Percentiles rank a stretch among this genome's conserved stretches.
Evolutionary conservation across 2,888 invertebrate species (phyloP).

Genomic region (Empis livida): DNA sequence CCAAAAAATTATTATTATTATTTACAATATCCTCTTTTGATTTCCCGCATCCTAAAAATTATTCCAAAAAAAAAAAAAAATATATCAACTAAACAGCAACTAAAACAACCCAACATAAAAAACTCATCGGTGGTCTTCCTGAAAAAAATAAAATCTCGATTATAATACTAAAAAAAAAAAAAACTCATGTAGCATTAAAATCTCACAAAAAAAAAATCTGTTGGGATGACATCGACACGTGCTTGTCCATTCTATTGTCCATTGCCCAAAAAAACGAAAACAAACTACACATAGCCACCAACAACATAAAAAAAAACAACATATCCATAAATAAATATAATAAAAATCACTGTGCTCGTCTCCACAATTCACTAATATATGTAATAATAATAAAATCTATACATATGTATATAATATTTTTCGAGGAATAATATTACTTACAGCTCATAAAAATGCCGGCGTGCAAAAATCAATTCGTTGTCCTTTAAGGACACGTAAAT

Average conservation of each 20-base stretch:
- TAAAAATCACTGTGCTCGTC: constrained; percentile 3
- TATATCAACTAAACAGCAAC: too few relatives aligned
- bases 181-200: not conserved
- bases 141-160: too few relatives aligned
- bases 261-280: not conserved
- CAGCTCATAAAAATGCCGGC: constrained; percentile 13
- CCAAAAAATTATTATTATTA: too few relatives aligned
- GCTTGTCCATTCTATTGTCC: constrained; percentile 7
- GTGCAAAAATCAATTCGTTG: constrained; percentile 10
- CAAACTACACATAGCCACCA: not conserved
- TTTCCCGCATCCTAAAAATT: too few relatives aligned
- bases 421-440: constrained; percentile 10
- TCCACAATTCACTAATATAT: too few relatives aligned
- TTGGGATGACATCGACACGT: constrained; percentile 10
- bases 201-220: constrained; percentile 3
- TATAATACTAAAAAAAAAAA: not conserved
- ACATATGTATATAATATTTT: not conserved
- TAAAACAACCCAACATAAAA: too few relatives aligned
- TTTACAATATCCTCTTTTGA: too few relatives aligned
- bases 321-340: not conserved
- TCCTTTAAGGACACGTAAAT: not conserved
- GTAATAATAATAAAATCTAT: too few relatives aligned
- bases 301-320: not conserved
- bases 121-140: too few relatives aligned
- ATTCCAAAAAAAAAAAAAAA: too few relatives aligned